Conservation (phyloP, 2,888 invertebrate species). For the Onchidella celtica region DNA sequence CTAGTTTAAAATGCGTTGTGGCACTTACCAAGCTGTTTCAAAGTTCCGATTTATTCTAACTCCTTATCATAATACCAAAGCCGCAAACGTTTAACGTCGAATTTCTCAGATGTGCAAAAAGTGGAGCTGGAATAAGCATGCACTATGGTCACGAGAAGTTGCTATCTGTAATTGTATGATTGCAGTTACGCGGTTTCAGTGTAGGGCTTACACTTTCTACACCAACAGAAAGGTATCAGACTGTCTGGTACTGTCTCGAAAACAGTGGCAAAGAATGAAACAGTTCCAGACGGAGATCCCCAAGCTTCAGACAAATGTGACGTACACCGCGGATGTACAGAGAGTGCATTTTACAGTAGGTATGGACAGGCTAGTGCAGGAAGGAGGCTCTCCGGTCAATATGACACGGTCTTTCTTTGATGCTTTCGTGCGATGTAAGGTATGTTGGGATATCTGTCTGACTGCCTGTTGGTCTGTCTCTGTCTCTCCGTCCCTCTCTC, state of each 20-base stretch:
- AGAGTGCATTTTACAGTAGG: constrained; percentile 26
- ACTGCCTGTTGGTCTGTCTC: background rate
- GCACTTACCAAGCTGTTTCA: too few species aligned
- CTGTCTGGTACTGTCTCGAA: constrained; percentile 1
- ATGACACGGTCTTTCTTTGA: constrained; percentile 44
- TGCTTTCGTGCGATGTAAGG: constrained; percentile 44
- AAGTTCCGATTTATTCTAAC: too few species aligned
- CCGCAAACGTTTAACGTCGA: too few species aligned
- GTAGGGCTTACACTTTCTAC: too few species aligned
- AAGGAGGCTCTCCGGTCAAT: constrained; percentile 38
- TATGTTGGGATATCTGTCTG: background rate
- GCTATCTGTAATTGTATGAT: too few species aligned
- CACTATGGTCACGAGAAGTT: too few species aligned
- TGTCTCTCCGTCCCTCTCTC: background rate
- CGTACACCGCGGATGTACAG: constrained; percentile 29
- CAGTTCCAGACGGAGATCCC: background rate
- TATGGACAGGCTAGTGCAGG: constrained; percentile 39
- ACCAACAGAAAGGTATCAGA: background rate
- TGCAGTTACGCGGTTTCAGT: too few species aligned
- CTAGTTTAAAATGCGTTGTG: too few species aligned
- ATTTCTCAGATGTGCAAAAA: too few species aligned
- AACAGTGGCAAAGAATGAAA: constrained; percentile 26
- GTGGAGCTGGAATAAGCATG: too few species aligned
- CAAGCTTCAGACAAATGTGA: constrained; percentile 31
- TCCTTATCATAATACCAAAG: too few species aligned